Percentiles rank a stretch among this genome's conserved stretches.
phyloP scores from a whole-genome alignment of 2,888 invertebrate species.

The Penaeus monodon region DNA sequence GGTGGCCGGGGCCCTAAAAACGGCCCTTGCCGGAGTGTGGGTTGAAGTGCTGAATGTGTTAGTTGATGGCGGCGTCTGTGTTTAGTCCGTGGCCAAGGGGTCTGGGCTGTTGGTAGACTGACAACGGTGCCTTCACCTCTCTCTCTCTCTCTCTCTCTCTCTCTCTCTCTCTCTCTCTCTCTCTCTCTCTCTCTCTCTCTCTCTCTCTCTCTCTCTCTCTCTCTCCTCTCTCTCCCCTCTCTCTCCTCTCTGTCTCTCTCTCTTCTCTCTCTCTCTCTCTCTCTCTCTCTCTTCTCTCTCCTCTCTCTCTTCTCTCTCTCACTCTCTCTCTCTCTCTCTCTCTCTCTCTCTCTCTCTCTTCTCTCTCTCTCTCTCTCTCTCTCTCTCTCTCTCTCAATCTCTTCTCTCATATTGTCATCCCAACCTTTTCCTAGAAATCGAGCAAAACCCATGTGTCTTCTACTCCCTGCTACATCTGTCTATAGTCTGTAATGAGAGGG shows the following conservation, averaged over 20 bases:
- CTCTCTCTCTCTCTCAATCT: not conserved
- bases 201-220: not conserved
- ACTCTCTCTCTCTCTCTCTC: not conserved
- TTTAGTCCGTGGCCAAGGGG: no score
- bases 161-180: not conserved
- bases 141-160: no score
- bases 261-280: not conserved
- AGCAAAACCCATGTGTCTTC: no score
- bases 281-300: not conserved
- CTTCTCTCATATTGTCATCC: not conserved
- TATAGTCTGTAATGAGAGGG: no score
- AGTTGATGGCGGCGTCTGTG: no score
- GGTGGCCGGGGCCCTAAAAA: no score
- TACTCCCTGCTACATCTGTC: no score
- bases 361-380: not conserved
- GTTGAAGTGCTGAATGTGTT: no score
- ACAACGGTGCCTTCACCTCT: no score
- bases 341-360: not conserved
- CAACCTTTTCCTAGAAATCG: no score
- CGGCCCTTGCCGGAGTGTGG: no score
- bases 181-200: not conserved
- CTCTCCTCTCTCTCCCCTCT: not conserved
- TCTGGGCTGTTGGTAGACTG: no score
- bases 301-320: not conserved
- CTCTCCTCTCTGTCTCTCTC: not conserved